Evolutionary conservation across 2,797 vertebrate genomes (phyloP).

Genomic region (Fratercula arctica): DNA sequence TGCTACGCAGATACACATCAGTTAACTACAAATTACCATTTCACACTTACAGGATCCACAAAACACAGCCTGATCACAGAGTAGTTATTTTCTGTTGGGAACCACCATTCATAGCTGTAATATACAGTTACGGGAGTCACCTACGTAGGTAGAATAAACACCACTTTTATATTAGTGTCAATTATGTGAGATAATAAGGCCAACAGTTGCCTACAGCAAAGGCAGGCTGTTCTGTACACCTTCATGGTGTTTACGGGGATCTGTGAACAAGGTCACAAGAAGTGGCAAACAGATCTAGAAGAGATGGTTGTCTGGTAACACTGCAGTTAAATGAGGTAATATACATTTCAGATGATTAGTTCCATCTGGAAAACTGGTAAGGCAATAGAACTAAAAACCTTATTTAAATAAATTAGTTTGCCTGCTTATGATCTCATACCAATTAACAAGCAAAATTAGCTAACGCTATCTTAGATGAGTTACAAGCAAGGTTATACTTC

Average conservation of each 20-base stretch:
- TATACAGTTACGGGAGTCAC: background rate
- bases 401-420: background rate
- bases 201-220: background rate
- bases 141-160: background rate
- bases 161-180: background rate
- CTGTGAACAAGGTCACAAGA: background rate
- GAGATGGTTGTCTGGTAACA: background rate
- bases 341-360: background rate
- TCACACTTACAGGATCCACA: background rate
- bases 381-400: background rate
- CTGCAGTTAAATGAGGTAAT: background rate
- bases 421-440: background rate
- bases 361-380: background rate
- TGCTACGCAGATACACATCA: background rate
- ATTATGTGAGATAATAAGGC: background rate
- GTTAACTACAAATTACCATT: background rate
- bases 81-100: background rate
- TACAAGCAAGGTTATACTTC: background rate
- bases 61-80: fast-evolving
- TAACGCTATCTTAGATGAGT: background rate
- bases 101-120: background rate
- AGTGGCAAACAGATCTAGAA: background rate
- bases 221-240: background rate
- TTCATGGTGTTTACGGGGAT: background rate
- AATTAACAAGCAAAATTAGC: background rate